Conservation (phyloP, 2,888 invertebrate genomes). For the Lochmaea capreae region DNA sequence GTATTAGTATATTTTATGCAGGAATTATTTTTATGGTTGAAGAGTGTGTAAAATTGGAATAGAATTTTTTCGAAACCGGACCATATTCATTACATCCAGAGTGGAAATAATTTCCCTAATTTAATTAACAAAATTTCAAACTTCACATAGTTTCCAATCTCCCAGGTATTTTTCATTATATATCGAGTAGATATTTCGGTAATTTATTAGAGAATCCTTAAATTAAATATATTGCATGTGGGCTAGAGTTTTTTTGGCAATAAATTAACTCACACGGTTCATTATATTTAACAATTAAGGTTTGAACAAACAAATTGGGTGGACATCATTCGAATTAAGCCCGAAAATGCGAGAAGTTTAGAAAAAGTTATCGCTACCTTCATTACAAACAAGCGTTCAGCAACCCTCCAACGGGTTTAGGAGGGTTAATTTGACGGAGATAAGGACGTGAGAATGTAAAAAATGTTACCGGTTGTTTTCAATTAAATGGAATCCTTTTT, state of each 20-base stretch:
- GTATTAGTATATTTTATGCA: too few species aligned
- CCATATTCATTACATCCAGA: background rate
- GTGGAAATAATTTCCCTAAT: background rate
- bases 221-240: background rate
- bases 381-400: slow-evolving; percentile 27
- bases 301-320: slow-evolving; percentile 27
- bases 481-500: background rate
- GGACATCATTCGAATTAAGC: slow-evolving; percentile 28
- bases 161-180: background rate
- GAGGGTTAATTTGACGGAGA: slow-evolving; percentile 20
- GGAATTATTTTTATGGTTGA: too few species aligned
- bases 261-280: slow-evolving; percentile 24
- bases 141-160: background rate
- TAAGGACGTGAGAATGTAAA: slow-evolving; percentile 19
- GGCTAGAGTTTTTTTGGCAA: background rate
- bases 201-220: background rate
- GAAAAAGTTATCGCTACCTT: slow-evolving; percentile 29
- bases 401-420: slow-evolving; percentile 6
- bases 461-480: slow-evolving; percentile 14
- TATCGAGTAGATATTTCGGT: background rate
- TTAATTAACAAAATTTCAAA: slow-evolving; percentile 1
- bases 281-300: slow-evolving; percentile 34
- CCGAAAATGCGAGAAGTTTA: slow-evolving; percentile 23
- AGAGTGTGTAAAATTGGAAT: too few species aligned
- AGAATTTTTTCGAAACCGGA: background rate